phyloP scores from a whole-genome alignment of 1,140 invertebrate genomes.

The Tetragnatha versicolor region DNA sequence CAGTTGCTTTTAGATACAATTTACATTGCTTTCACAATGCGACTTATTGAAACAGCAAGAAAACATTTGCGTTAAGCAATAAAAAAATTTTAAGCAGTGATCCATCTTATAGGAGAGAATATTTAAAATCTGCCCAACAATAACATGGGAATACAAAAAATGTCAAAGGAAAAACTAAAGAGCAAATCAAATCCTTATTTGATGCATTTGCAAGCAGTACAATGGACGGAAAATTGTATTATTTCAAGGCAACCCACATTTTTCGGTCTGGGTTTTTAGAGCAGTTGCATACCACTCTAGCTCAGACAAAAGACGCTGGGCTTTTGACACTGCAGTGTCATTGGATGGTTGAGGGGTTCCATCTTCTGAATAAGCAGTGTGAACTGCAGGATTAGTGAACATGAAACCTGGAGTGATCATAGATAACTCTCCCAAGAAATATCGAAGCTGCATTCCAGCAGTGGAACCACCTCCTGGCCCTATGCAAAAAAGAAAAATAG shows the following conservation, averaged over 20 bases:
- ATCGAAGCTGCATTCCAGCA: conserved; percentile 64
- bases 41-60: too few species aligned
- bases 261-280: conserved; percentile 61
- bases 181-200: too few species aligned
- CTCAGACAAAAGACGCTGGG: conserved; percentile 61
- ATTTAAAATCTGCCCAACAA: too few species aligned
- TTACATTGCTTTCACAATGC: too few species aligned
- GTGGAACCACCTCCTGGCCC: conserved; percentile 66
- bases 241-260: conserved; percentile 37
- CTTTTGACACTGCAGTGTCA: conserved; percentile 60
- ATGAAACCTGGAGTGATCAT: conserved; percentile 65
- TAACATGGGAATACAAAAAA: too few species aligned
- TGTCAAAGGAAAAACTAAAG: too few species aligned
- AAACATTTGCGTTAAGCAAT: too few species aligned
- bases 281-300: conserved; percentile 64
- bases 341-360: conserved; percentile 62
- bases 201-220: too few species aligned
- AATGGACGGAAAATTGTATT: too few species aligned
- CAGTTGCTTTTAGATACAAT: too few species aligned
- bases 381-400: conserved; percentile 63
- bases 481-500: conserved; percentile 57
- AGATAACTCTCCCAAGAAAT: conserved; percentile 66
- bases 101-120: too few species aligned
- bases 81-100: too few species aligned
- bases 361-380: conserved; percentile 62